Percentiles rank a stretch among this genome's conserved stretches.
These are phyloP conservation scores for Laupala kohalensis DNA, from an alignment of 1,140 invertebrate genomes.

Conservation along the genomic window DNA sequence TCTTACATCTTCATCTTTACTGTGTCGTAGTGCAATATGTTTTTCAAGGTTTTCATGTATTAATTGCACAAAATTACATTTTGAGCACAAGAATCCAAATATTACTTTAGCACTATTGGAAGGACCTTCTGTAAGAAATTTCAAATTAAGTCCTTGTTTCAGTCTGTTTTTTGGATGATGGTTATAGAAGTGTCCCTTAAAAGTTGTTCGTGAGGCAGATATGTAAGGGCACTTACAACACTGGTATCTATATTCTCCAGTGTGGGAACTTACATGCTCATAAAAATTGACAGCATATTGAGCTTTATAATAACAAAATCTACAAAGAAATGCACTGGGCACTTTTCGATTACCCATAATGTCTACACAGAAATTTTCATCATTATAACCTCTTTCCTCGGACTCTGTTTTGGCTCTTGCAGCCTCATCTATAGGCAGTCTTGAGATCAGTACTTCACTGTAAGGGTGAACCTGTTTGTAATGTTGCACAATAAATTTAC, in stretches of 20 bases:
- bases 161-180: slow-evolving; percentile 1
- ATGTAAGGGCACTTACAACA: slow-evolving; percentile 42
- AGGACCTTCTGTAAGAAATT: background rate
- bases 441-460: slow-evolving; percentile 46
- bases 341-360: slow-evolving; percentile 7
- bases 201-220: slow-evolving; percentile 27
- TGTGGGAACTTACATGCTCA: slow-evolving; percentile 55
- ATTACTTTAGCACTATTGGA: slow-evolving; percentile 5
- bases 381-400: slow-evolving; percentile 15
- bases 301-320: slow-evolving; percentile 35
- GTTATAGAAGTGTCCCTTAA: slow-evolving; percentile 33
- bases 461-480: slow-evolving; percentile 45
- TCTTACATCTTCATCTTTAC: background rate
- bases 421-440: slow-evolving; percentile 36
- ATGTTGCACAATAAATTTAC: slow-evolving; percentile 48
- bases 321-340: slow-evolving; percentile 24
- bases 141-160: background rate
- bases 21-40: slow-evolving; percentile 3
- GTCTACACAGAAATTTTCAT: background rate
- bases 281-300: slow-evolving; percentile 35
- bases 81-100: slow-evolving; percentile 11
- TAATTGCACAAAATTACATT: slow-evolving; percentile 12
- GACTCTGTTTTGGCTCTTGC: slow-evolving; percentile 30
- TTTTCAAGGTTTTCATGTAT: slow-evolving; percentile 7
- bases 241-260: slow-evolving; percentile 51